Conservation (phyloP, 1,140 invertebrate species). For the Eumaeus atala region DNA sequence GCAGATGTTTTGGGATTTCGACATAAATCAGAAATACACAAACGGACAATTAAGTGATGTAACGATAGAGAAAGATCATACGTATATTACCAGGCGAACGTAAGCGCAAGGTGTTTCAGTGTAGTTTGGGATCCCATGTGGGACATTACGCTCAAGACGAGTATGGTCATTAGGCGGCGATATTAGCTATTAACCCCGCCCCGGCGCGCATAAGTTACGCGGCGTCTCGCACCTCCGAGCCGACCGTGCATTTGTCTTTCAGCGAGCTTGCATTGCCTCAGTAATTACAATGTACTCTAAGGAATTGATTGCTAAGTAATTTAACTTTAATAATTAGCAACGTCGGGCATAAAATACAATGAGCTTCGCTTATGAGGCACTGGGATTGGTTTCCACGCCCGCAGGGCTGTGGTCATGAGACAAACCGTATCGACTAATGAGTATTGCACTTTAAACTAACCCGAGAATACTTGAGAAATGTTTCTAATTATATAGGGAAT, state of each 20-base stretch:
- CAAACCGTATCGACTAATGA: neutral
- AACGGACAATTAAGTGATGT: slow-evolving; percentile 30
- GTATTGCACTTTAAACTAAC: neutral
- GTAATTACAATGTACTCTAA: slow-evolving; percentile 15
- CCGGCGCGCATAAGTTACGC: slow-evolving; percentile 34
- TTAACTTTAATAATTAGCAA: slow-evolving; percentile 10
- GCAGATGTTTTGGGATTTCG: neutral
- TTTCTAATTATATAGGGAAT: no score
- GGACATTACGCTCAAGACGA: slow-evolving; percentile 62
- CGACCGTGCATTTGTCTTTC: slow-evolving; percentile 21
- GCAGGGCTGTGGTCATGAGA: neutral
- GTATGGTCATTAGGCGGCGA: slow-evolving; percentile 63
- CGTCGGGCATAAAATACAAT: neutral
- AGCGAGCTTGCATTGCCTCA: slow-evolving; percentile 2
- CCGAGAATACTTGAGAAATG: no score
- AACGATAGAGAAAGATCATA: slow-evolving; percentile 32
- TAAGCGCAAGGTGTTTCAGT: slow-evolving; percentile 39
- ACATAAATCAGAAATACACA: slow-evolving; percentile 17
- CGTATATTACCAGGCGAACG: slow-evolving; percentile 44
- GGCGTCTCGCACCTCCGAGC: slow-evolving; percentile 24
- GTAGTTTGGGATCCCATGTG: slow-evolving; percentile 51
- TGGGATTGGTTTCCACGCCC: neutral
- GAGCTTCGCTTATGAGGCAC: slow-evolving; percentile 4
- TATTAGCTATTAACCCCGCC: slow-evolving; percentile 68
- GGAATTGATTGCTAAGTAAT: slow-evolving; percentile 8